These are phyloP conservation scores for Pemphigus obesinymphae DNA, from an alignment of 1,140 invertebrate species.

Conservation along the genomic window DNA sequence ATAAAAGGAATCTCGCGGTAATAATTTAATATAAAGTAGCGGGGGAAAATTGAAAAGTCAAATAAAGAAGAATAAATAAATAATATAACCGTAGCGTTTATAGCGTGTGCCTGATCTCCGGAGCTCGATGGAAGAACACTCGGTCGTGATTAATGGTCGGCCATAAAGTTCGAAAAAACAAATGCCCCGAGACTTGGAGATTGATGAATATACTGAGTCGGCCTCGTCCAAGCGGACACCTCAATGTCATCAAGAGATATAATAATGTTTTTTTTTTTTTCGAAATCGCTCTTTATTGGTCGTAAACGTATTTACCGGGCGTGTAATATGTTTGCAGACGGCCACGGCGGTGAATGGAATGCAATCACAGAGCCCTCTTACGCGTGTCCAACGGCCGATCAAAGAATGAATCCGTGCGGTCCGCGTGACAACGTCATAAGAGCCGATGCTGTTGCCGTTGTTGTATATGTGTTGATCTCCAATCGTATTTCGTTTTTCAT, in stretches of 20 bases:
- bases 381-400: slow-evolving; percentile 21
- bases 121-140: background rate
- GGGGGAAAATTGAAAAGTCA: slow-evolving; percentile 37
- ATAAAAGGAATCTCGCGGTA: slow-evolving; percentile 19
- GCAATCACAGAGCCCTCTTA: background rate
- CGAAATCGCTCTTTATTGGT: slow-evolving; percentile 34
- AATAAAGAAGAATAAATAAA: slow-evolving; percentile 40
- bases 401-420: background rate
- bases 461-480: background rate
- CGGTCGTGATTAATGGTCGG: slow-evolving; percentile 28
- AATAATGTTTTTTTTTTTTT: slow-evolving; percentile 5
- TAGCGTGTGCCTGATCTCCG: slow-evolving; percentile 22
- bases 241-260: slow-evolving; percentile 39
- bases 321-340: slow-evolving; percentile 9
- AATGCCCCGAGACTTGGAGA: slow-evolving; percentile 35
- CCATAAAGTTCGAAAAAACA: slow-evolving; percentile 37
- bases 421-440: background rate
- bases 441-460: background rate
- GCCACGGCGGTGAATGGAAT: slow-evolving; percentile 22
- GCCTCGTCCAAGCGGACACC: slow-evolving; percentile 33
- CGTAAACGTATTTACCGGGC: slow-evolving; percentile 27
- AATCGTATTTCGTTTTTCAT: background rate
- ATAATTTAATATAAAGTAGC: slow-evolving; percentile 13
- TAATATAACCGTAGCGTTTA: slow-evolving; percentile 36
- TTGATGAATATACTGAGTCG: slow-evolving; percentile 36